These are phyloP conservation scores for Maylandia zebra DNA, from an alignment of 2,113 vertebrate genomes.

Conservation along the genomic window DNA sequence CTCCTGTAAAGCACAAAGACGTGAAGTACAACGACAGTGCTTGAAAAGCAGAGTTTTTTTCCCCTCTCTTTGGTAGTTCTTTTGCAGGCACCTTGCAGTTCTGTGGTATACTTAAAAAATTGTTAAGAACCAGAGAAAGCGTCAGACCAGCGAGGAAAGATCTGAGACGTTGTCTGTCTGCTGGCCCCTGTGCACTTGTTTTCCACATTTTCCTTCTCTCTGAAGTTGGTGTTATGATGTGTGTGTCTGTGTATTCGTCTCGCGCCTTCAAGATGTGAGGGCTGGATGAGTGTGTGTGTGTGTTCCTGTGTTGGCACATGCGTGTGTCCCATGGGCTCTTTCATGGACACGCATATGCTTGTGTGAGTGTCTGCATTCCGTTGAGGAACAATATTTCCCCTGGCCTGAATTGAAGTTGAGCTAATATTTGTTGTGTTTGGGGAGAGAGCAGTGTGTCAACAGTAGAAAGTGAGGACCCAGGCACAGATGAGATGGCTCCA, in stretches of 20 bases:
- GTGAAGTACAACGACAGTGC: neutral
- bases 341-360: conserved; percentile 14
- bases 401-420: conserved; percentile 4
- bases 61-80: neutral
- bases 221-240: conserved; percentile 20
- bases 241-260: conserved; percentile 7
- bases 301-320: neutral
- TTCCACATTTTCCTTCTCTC: neutral
- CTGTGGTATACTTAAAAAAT: neutral
- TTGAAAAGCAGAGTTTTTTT: neutral
- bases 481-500: conserved; percentile 14
- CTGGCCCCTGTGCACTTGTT: neutral
- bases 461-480: neutral
- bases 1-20: neutral
- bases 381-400: conserved; percentile 6
- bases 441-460: conserved; percentile 35
- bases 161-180: conserved; percentile 1
- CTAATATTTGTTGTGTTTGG: conserved; percentile 47
- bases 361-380: conserved; percentile 6
- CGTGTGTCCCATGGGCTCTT: neutral
- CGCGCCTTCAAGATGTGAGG: conserved; percentile 13
- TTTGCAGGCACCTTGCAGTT: neutral
- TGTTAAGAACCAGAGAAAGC: neutral
- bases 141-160: neutral
- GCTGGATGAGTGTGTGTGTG: neutral